Base-by-base conservation (phyloP, 1,140 invertebrate genomes). In the Dendrolimus punctatus region DNA sequence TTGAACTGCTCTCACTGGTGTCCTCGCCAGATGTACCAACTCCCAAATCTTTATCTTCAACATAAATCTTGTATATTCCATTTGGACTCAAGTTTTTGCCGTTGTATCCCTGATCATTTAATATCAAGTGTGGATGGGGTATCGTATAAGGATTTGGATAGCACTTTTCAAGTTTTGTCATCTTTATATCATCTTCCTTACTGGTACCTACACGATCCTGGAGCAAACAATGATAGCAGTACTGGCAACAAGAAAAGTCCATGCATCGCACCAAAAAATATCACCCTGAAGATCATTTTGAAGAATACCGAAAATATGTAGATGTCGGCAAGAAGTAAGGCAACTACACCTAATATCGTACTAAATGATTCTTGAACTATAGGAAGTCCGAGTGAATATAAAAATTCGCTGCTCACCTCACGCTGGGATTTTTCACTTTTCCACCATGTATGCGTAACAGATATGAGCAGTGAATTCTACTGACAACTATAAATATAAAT, bases 401-500 rank as follows among this genome's bases (percentile, higher is more conserved):
- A 87, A 49, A 96, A 95, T 64, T 96, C 94, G 50, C 90, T 91
- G 0, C 98, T 95, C n/a, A n/a, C 53, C 94, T 90, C 8, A 96
- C 95, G 43, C 94, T 91, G 0, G 95, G 90, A n/a, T 87, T 87
- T 64, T 91, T 90, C 2, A 92, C 91, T 64, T 94, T 93, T 1
- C 95, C 9, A 95, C 93, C 92, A 99, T 96, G 78, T 98, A 99
- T 0, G 96, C 96, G 72, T 99, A 98, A 62, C 96, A 98, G 44
- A 99, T 98, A 71, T 99, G 98, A 5, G 97, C 97, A 0, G 96
- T 97, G 77, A 98, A 99, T 72, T 99, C 98, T 0, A 99, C 96
- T 4, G 96, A 98, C 85, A 99, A 99, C 42, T 39, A 99, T 98
- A 71, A 97, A 98, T 97, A 99, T 99, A 46, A n/a, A 99, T 99